Base-by-base conservation (phyloP, 92 coral and sea anemone genomes). In the Anthopleura xanthogrammica region DNA sequence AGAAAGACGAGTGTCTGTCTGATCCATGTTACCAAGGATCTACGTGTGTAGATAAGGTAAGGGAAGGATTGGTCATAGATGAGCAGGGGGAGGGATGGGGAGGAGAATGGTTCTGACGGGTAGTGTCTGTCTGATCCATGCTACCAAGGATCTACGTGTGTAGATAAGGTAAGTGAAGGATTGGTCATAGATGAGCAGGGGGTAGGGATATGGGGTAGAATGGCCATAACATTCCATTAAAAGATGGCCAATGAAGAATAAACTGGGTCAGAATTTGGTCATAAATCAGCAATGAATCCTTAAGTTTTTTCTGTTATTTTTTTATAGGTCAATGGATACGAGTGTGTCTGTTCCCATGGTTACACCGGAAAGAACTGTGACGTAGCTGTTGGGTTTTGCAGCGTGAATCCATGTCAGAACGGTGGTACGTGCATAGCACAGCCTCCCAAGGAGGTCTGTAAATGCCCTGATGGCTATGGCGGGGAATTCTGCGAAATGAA, bases 1-100 rank as follows among this genome's bases (percentile, higher is more conserved):
- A 96, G 40, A 85, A 88, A 76, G 93, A 95, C 84, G 97, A 92
- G 77, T 96, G 99, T 85, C 86, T 94, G 76, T 94, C 99, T 76
- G 92, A 94, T 80, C 99, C 99, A 16, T 96, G 99, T 62, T 96
- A 92, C 77, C 94, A 90, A 42, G 98, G 94, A 17, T 92, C 99
- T n/a, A 89, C 94, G 3, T 96, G 99, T 75, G 78, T 96, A 73
- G 98, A 96, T 77, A 92, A 96, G 98, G 99, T 83, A 41, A 75
- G n/a, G 70, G 23, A 6, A n/a, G 4, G 58, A 14, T 2, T 46
- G 58, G 58, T 11, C 16, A 54, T 11, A 50, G 58, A 54, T 13
- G 89, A 41, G 97, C 91, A 17, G 75, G 58, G 17, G 58, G 17
- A 54, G 17, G 14, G 58, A 16, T 11, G 16, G 16, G 58, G 58